Evolutionary conservation across 2,113 vertebrate species (phyloP).

Genomic region (Scophthalmus maximus): DNA sequence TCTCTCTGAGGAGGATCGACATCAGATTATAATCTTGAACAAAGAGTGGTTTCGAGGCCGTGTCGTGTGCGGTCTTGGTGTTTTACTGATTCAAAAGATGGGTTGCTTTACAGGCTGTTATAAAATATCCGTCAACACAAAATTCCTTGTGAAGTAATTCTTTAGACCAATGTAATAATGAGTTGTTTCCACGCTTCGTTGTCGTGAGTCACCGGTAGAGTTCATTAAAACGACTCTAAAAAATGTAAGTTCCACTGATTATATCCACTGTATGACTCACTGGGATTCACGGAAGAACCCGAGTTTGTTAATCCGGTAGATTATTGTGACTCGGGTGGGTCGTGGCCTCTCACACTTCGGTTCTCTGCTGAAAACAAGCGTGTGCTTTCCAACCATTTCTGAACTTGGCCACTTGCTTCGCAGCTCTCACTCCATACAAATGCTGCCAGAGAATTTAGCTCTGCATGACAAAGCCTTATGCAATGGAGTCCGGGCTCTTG

Average conservation of each 20-base stretch:
- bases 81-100: slow-evolving; percentile 40
- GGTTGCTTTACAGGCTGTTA: slow-evolving; percentile 11
- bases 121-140: background rate
- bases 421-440: slow-evolving; percentile 42
- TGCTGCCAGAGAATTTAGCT: slow-evolving; percentile 67
- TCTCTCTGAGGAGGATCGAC: slow-evolving; percentile 69
- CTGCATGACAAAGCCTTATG: slow-evolving; percentile 65
- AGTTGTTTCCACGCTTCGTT: slow-evolving; percentile 33
- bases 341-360: slow-evolving; percentile 46
- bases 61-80: slow-evolving; percentile 46
- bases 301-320: slow-evolving; percentile 35
- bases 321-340: slow-evolving; percentile 54
- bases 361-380: slow-evolving; percentile 67
- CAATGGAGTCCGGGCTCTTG: slow-evolving; percentile 41
- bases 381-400: slow-evolving; percentile 59
- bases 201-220: slow-evolving; percentile 11
- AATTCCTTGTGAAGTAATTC: slow-evolving; percentile 25
- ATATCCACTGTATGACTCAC: slow-evolving; percentile 19
- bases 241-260: slow-evolving; percentile 23
- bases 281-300: slow-evolving; percentile 21
- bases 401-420: slow-evolving; percentile 64
- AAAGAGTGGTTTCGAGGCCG: slow-evolving; percentile 47
- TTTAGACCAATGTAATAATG: slow-evolving; percentile 20
- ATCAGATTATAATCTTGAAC: slow-evolving; percentile 71
- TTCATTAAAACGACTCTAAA: slow-evolving; percentile 14